phyloP scores from a whole-genome alignment of 2,797 vertebrate genomes.

The Lacerta agilis region DNA sequence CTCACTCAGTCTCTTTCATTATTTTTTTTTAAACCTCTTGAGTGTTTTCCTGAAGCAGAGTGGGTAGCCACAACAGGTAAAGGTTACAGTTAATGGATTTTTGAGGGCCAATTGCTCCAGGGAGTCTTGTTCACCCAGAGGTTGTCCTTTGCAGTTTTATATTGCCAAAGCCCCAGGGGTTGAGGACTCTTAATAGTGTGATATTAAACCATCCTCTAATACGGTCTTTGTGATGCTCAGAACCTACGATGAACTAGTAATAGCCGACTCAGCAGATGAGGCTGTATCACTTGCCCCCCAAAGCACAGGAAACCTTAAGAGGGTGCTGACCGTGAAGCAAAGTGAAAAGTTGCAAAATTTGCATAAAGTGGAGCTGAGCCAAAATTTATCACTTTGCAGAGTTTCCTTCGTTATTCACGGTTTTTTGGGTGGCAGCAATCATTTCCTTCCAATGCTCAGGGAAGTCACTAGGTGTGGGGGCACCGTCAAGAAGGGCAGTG shows the following conservation, averaged over 20 bases:
- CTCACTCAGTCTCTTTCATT: background rate
- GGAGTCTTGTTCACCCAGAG: background rate
- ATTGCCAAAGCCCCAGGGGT: background rate
- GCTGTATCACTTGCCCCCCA: background rate
- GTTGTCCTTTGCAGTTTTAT: slow-evolving; percentile 1
- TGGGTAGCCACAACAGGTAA: slow-evolving; percentile 5
- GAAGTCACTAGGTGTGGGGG: background rate
- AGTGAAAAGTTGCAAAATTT: slow-evolving; percentile 26
- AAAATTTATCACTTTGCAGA: no score
- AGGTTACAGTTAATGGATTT: slow-evolving; percentile 34
- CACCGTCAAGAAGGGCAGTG: background rate
- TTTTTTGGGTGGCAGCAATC: no score
- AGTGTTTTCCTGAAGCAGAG: background rate
- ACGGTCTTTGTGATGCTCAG: background rate
- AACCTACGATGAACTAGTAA: slow-evolving; percentile 17
- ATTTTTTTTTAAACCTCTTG: background rate
- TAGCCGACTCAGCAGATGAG: background rate
- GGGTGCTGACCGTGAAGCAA: background rate
- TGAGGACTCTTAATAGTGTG: background rate
- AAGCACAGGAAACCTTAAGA: background rate
- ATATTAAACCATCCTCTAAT: slow-evolving; percentile 9
- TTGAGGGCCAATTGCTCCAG: background rate
- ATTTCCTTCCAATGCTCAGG: no score
- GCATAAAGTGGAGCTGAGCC: no score
- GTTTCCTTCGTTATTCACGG: no score